A percentile compares a stretch with the other conserved stretches of the same genome.
Evolutionary conservation across 2,797 vertebrate genomes (phyloP).

Genomic region (Coreius guichenoti): DNA sequence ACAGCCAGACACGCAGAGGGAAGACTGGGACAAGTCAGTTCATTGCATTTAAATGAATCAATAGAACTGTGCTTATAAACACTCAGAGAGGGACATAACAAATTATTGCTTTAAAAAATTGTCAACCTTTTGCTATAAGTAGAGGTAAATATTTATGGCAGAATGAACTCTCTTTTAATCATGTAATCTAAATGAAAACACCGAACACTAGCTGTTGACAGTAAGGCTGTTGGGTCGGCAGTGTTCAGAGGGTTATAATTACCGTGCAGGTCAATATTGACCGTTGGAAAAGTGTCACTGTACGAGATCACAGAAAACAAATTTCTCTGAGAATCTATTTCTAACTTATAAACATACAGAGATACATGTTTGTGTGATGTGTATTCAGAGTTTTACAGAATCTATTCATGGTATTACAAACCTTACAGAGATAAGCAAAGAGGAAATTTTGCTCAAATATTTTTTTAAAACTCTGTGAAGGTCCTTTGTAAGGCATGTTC

Average conservation of each 20-base stretch:
- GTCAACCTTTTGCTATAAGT: background rate
- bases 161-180: conserved; percentile 57
- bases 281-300: conserved; percentile 51
- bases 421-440: conserved; percentile 11
- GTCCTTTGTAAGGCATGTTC: background rate
- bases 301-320: conserved; percentile 35
- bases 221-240: conserved; percentile 37
- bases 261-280: conserved; percentile 64
- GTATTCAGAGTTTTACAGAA: background rate
- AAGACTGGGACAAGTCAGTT: conserved; percentile 3
- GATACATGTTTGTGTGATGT: conserved; percentile 10
- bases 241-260: conserved; percentile 65
- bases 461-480: background rate
- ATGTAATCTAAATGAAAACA: conserved; percentile 55
- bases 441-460: conserved; percentile 16
- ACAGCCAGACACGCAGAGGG: conserved; percentile 44
- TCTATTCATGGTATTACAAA: background rate
- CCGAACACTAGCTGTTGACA: conserved; percentile 40
- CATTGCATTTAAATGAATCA: background rate
- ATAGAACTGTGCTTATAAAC: conserved; percentile 44
- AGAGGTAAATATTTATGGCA: conserved; percentile 59
- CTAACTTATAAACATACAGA: conserved; percentile 44
- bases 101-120: conserved; percentile 1
- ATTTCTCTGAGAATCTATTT: conserved; percentile 52
- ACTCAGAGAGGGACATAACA: conserved; percentile 56